Percentiles rank a stretch among this genome's conserved stretches.
phyloP scores from a whole-genome alignment of 2,797 vertebrate species.

The Hoplostethus atlanticus region DNA sequence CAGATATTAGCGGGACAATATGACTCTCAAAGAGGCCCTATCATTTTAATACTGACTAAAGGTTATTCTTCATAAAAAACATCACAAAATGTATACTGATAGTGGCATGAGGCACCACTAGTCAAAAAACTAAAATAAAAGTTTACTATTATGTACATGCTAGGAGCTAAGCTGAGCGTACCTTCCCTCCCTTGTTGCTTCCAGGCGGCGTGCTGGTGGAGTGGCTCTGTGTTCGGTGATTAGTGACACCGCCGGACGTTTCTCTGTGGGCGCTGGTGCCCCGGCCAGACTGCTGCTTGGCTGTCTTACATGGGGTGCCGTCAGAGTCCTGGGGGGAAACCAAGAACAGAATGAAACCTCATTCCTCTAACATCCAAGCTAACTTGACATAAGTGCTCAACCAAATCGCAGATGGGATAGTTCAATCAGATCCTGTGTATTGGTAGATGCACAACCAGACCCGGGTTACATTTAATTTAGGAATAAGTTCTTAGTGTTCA shows the following conservation, averaged over 20 bases:
- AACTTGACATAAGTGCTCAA: neutral
- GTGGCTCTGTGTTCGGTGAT: constrained; percentile 88
- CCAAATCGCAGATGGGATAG: no score
- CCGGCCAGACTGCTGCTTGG: constrained; percentile 91
- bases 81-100: no score
- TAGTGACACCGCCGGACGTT: constrained; percentile 79
- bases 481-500: no score
- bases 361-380: neutral
- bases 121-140: no score
- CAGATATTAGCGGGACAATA: neutral
- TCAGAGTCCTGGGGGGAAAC: constrained; percentile 90
- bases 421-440: no score
- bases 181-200: constrained; percentile 94
- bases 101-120: no score
- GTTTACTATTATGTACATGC: neutral
- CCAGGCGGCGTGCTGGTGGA: constrained; percentile 86
- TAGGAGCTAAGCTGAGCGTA: constrained; percentile 64
- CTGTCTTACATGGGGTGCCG: constrained; percentile 95
- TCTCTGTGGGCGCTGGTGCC: constrained; percentile 88
- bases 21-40: neutral
- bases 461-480: neutral
- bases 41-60: neutral
- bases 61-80: neutral
- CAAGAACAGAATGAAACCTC: neutral
- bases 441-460: no score